Evolutionary conservation across 2,888 invertebrate species (phyloP).

Genomic region (Dromius quadrimaculatus): DNA sequence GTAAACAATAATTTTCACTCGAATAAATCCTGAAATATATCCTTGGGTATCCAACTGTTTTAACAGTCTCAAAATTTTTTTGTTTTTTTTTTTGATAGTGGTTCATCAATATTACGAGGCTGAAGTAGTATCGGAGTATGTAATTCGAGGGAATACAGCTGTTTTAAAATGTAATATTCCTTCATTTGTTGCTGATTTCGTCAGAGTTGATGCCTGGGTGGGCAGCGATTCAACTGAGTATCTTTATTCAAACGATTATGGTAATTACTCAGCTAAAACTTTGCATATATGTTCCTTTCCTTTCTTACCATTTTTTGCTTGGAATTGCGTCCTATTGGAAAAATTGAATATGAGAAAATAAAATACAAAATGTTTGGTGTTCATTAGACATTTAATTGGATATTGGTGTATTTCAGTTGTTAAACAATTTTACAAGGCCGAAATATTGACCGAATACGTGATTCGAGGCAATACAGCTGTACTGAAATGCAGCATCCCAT

Average conservation of each 20-base stretch:
- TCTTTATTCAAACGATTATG: slow-evolving; percentile 78
- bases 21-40: too few species aligned
- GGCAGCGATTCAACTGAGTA: slow-evolving; percentile 77
- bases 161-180: slow-evolving; percentile 91
- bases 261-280: slow-evolving; percentile 68
- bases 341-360: too few species aligned
- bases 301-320: background rate
- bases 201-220: slow-evolving; percentile 87
- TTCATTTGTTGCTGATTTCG: slow-evolving; percentile 91
- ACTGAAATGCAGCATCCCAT: slow-evolving; percentile 80
- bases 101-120: slow-evolving; percentile 91
- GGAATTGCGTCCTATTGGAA: background rate
- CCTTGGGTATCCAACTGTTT: too few species aligned
- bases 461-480: slow-evolving; percentile 80
- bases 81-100: slow-evolving; percentile 69
- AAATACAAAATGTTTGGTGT: background rate
- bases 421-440: slow-evolving; percentile 79
- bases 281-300: background rate
- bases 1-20: too few species aligned
- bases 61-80: too few species aligned
- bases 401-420: slow-evolving; percentile 70
- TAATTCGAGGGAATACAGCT: slow-evolving; percentile 88
- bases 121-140: slow-evolving; percentile 87
- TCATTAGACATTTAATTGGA: background rate
- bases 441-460: slow-evolving; percentile 80